Evolutionary conservation across 1,140 invertebrate genomes (phyloP).

Genomic region (Halyomorpha halys): DNA sequence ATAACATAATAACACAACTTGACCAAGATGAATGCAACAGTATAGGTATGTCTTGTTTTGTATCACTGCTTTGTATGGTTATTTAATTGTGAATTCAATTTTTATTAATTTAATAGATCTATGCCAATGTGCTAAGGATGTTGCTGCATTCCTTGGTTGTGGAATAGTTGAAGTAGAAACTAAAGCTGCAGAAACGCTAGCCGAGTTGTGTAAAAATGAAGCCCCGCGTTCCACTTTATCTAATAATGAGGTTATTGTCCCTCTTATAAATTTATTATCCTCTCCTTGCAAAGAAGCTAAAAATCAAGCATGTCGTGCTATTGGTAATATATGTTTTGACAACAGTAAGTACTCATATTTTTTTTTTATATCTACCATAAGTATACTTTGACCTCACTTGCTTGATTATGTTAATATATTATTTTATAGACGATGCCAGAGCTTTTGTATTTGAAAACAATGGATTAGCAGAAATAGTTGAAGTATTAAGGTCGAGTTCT

Average conservation of each 20-base stretch:
- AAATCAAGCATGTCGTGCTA: constrained; percentile 63
- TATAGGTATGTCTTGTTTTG: constrained; percentile 9
- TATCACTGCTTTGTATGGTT: neutral
- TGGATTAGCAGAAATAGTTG: constrained; percentile 45
- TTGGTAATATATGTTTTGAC: constrained; percentile 81
- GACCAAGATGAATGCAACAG: constrained; percentile 5
- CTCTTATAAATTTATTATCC: constrained; percentile 45
- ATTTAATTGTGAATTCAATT: neutral
- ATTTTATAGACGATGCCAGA: constrained; percentile 38
- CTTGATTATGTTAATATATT: neutral
- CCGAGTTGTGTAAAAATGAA: constrained; percentile 59
- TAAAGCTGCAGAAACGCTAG: constrained; percentile 49
- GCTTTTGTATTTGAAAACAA: constrained; percentile 48
- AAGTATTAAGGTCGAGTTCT: constrained; percentile 29
- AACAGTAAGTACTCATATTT: constrained; percentile 49
- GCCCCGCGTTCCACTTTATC: constrained; percentile 54
- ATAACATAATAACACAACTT: constrained; percentile 19
- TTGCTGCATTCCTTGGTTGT: constrained; percentile 25
- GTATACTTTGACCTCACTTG: neutral
- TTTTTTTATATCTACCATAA: constrained; percentile 3
- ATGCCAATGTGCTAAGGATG: constrained; percentile 18
- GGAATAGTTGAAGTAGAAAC: constrained; percentile 25
- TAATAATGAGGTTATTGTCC: constrained; percentile 44
- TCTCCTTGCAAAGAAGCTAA: constrained; percentile 40
- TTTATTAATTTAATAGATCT: constrained; percentile 21